Conservation (phyloP, 2,888 invertebrate species). For the Pediacus dermestoides region DNA sequence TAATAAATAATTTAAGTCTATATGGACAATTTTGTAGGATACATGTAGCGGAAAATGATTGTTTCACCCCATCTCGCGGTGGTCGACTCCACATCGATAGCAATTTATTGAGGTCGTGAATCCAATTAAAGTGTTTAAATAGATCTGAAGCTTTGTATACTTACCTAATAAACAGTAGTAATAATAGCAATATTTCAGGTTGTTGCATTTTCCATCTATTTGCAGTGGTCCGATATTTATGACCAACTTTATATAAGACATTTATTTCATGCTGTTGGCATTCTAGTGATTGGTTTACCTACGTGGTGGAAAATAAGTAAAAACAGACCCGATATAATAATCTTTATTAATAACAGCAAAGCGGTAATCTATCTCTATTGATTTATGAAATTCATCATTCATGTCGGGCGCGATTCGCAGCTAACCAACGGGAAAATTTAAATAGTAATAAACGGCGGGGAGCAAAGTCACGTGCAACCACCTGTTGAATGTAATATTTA, state of each 20-base stretch:
- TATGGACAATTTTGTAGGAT: too few species aligned
- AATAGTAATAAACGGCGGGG: slow-evolving; percentile 20
- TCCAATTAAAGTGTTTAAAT: too few species aligned
- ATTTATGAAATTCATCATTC: slow-evolving; percentile 30
- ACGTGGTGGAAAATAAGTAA: slow-evolving; percentile 17
- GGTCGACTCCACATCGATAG: too few species aligned
- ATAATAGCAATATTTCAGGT: slow-evolving; percentile 5
- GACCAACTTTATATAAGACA: slow-evolving; percentile 10
- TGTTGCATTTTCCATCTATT: background rate
- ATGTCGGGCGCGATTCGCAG: slow-evolving; percentile 21
- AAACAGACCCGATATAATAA: slow-evolving; percentile 16
- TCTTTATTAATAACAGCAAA: slow-evolving; percentile 23
- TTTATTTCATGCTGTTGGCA: slow-evolving; percentile 21
- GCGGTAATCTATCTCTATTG: slow-evolving; percentile 27
- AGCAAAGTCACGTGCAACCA: slow-evolving; percentile 12
- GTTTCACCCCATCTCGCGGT: too few species aligned
- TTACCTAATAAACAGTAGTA: too few species aligned
- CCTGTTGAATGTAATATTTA: too few species aligned
- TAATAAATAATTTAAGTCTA: too few species aligned
- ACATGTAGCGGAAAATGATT: too few species aligned
- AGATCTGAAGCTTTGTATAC: too few species aligned
- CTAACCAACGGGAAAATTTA: slow-evolving; percentile 19
- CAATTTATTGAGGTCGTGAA: too few species aligned
- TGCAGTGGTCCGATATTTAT: slow-evolving; percentile 5
- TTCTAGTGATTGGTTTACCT: slow-evolving; percentile 20